A percentile compares a stretch with the other conserved stretches of the same genome.
These are phyloP conservation scores for Drosophila sordidula DNA, from an alignment of 2,888 invertebrate species.

Conservation along the genomic window DNA sequence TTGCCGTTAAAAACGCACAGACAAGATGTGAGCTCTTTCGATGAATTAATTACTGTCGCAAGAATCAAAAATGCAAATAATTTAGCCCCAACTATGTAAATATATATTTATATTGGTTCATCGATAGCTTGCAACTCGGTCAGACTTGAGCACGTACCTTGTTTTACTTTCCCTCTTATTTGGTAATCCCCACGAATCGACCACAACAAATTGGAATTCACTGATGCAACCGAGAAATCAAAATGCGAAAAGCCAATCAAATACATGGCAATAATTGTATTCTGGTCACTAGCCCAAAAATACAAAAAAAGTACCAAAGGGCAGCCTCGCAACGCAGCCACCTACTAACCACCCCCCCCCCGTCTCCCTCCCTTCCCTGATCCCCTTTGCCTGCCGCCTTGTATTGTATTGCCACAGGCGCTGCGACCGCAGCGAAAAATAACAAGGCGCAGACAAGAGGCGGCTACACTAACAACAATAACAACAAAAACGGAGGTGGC, in stretches of 20 bases:
- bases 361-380: background rate
- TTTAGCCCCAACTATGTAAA: background rate
- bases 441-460: constrained; percentile 76
- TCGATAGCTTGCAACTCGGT: background rate
- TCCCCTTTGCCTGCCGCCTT: constrained; percentile 3
- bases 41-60: background rate
- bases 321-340: background rate
- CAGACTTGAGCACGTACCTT: background rate
- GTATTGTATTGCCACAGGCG: constrained; percentile 19
- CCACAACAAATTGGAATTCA: constrained; percentile 51
- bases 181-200: constrained; percentile 25
- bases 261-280: constrained; percentile 58
- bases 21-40: background rate
- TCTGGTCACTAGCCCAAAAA: constrained; percentile 45
- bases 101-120: background rate
- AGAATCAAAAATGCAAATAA: background rate
- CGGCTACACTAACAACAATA: constrained; percentile 49
- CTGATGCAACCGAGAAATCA: constrained; percentile 47
- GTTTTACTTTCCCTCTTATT: constrained; percentile 2
- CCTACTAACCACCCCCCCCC: background rate
- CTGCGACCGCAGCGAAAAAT: constrained; percentile 53
- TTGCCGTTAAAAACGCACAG: no score
- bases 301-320: background rate
- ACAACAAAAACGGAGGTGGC: constrained; percentile 16
- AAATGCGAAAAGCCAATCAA: constrained; percentile 55